Conservation (phyloP, 1,140 invertebrate species). For the Temnothorax nylanderi region DNA sequence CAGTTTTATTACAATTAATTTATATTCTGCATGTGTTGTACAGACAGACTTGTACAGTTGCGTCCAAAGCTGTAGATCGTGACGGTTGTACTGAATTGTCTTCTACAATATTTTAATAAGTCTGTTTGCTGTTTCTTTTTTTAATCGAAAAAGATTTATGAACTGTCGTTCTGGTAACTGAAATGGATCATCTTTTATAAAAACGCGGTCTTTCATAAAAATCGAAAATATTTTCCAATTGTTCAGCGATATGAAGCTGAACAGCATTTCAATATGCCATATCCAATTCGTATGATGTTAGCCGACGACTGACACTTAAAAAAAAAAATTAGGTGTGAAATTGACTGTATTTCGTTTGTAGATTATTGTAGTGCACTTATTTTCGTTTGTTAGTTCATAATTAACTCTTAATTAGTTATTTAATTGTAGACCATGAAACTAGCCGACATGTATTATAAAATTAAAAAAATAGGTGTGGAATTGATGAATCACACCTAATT, state of each 20-base stretch:
- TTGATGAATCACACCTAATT: too few species aligned
- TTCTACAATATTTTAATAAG: neutral
- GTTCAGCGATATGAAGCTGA: neutral
- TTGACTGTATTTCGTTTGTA: too few species aligned
- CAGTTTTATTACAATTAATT: neutral
- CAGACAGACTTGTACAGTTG: neutral
- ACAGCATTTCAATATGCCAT: neutral
- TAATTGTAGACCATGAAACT: too few species aligned
- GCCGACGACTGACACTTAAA: too few species aligned
- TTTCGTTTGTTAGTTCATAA: too few species aligned
- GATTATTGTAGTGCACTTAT: too few species aligned
- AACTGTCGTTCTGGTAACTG: neutral
- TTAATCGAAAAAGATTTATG: neutral
- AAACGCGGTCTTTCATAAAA: neutral
- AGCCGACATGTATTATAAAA: too few species aligned
- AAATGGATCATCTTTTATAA: neutral
- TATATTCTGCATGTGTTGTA: neutral
- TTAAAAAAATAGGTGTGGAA: too few species aligned
- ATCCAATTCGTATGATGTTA: neutral
- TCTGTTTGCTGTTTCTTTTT: neutral
- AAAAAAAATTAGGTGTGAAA: too few species aligned
- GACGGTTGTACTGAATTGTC: neutral
- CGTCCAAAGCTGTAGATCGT: neutral
- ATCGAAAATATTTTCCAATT: neutral
- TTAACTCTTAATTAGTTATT: too few species aligned